Percentiles rank a stretch among this genome's conserved stretches.
Evolutionary conservation across 1,140 invertebrate species (phyloP).

Genomic region (Leptopilina boulardi): DNA sequence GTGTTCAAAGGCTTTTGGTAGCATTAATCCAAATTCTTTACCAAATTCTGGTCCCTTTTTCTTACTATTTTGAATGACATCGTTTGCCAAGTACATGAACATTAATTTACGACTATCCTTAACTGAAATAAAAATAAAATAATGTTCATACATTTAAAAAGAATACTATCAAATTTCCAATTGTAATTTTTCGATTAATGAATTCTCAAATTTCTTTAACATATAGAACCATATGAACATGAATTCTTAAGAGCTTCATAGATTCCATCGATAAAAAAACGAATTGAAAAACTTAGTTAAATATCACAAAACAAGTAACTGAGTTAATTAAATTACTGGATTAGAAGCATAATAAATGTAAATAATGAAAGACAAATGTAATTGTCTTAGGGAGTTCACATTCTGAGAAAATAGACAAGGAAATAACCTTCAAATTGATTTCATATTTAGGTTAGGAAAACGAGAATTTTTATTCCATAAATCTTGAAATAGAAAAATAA

Average conservation of each 20-base stretch:
- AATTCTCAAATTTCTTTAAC: too few relatives aligned
- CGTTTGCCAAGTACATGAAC: constrained; percentile 98
- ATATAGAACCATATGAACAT: too few relatives aligned
- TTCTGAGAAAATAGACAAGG: neutral
- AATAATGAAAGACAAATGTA: neutral
- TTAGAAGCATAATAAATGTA: too few relatives aligned
- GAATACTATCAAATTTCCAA: neutral
- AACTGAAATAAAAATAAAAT: constrained; percentile 81
- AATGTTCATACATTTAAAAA: neutral
- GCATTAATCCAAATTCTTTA: constrained; percentile 86
- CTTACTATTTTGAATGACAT: constrained; percentile 98
- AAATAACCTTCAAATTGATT: constrained; percentile 1
- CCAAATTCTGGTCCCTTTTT: constrained; percentile 98
- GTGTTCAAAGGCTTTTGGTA: constrained; percentile 88
- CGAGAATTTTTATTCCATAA: neutral
- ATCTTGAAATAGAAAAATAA: neutral
- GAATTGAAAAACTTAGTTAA: too few relatives aligned
- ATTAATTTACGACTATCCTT: constrained; percentile 92
- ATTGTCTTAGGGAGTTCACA: neutral
- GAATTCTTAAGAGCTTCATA: too few relatives aligned
- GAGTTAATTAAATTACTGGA: too few relatives aligned
- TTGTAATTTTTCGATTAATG: neutral
- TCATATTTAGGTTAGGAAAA: neutral
- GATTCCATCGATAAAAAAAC: too few relatives aligned
- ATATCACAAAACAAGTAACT: too few relatives aligned